Evolutionary conservation across 2,888 invertebrate genomes (phyloP).

Genomic region (Hymenopus coronatus): DNA sequence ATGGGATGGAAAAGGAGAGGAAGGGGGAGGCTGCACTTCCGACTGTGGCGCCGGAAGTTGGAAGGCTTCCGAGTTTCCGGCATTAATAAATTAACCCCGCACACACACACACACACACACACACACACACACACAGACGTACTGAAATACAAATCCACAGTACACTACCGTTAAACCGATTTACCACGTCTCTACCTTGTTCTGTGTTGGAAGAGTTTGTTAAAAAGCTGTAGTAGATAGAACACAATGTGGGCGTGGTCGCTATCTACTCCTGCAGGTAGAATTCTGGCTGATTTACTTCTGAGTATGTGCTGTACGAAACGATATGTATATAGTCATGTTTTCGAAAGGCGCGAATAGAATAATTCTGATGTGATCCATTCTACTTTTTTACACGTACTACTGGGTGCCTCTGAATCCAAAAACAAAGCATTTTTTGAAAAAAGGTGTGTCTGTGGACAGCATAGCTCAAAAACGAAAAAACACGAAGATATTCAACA

Average conservation of each 20-base stretch:
- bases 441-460: no score
- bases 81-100: conserved; percentile 13
- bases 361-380: no score
- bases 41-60: conserved; percentile 18
- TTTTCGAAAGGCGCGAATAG: no score
- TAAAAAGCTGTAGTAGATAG: background rate
- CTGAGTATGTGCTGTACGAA: no score
- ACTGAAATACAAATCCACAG: background rate
- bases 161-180: background rate
- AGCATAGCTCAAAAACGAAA: no score
- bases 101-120: background rate
- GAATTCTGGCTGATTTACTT: no score
- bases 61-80: conserved; percentile 24
- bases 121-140: background rate
- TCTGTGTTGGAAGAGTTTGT: background rate
- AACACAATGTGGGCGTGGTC: background rate
- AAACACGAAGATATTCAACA: no score
- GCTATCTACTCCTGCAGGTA: no score
- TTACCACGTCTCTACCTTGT: background rate
- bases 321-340: no score
- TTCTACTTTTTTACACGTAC: no score
- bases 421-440: no score
- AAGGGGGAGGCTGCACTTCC: background rate
- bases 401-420: no score
- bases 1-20: background rate